Evolutionary conservation across 2,113 vertebrate species (phyloP).

Genomic region (Carassius auratus): DNA sequence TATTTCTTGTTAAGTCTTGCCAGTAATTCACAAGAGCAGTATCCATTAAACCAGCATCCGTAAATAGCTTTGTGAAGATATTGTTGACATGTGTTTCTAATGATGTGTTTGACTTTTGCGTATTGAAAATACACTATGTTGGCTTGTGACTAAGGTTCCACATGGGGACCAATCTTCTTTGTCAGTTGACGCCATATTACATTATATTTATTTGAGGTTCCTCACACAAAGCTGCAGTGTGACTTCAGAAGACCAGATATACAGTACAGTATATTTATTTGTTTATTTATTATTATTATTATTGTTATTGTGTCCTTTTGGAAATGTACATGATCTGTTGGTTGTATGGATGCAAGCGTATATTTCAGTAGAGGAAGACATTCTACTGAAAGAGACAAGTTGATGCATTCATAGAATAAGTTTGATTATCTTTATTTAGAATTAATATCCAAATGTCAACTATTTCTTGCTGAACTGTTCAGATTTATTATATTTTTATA

Average conservation of each 20-base stretch:
- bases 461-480: too few relatives aligned
- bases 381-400: too few relatives aligned
- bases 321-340: background rate
- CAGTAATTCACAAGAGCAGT: background rate
- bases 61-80: background rate
- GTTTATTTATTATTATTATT: too few relatives aligned
- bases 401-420: too few relatives aligned
- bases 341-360: too few relatives aligned
- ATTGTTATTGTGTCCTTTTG: background rate
- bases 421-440: too few relatives aligned
- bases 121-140: background rate
- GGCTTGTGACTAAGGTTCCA: background rate
- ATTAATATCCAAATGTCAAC: too few relatives aligned
- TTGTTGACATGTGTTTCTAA: background rate
- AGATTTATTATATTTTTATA: too few relatives aligned
- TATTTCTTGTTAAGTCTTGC: slow-evolving; percentile 14
- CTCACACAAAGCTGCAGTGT: background rate
- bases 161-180: background rate
- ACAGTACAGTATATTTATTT: too few relatives aligned
- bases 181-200: background rate
- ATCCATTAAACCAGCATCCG: background rate
- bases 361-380: too few relatives aligned
- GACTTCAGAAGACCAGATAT: background rate
- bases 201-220: background rate
- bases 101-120: background rate